Base-by-base conservation (phyloP, 2,888 invertebrate species). In the Diadegma fenestrale region DNA sequence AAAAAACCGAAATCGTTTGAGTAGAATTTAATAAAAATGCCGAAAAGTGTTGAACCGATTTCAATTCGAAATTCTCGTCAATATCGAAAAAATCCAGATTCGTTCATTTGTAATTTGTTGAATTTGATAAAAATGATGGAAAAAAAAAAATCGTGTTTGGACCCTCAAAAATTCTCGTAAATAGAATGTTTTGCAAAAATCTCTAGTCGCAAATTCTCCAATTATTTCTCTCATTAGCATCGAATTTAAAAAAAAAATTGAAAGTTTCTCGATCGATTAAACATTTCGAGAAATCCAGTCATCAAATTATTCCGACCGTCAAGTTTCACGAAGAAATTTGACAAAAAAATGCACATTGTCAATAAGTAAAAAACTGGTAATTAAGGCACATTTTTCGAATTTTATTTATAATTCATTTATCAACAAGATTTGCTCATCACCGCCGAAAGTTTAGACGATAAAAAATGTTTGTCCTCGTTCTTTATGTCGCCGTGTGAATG, bases 331-430 rank as follows among this genome's bases (percentile, higher is more conserved):
- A 3, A 33, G 66, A 43, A 73, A 69, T 22, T 58, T 58, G 17
- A 68, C 63, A 37, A n/a, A 37, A n/a, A 8, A 22, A 43, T 72
- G 58, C 75, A 81, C 61, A 75, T 26, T 58, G 58, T 58, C 26
- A 14, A 58, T 58, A 58, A 58, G 5, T 6, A 58, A 58, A 58
- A 5, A 26, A 14, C 4, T 58, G 6, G 14, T 58, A 14, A 26
- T 26, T 58, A 58, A 58, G 58, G 14, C 1, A 58, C 0, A 54
- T 12, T 54, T 54, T 10, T 26, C 4, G 5, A 58, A 14, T 22
- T 14, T 26, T 58, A 26, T 37, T 37, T 7, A 58, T 5, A 26
- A 58, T 58, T 58, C 14, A 8, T 58, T 26, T 10, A 58, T 43
- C 51, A 14, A n/a, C 17, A 64, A 41, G 26, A 30, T 41, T 79